phyloP scores from a whole-genome alignment of 2,113 vertebrate genomes.

The Gymnocephalus cernua region DNA sequence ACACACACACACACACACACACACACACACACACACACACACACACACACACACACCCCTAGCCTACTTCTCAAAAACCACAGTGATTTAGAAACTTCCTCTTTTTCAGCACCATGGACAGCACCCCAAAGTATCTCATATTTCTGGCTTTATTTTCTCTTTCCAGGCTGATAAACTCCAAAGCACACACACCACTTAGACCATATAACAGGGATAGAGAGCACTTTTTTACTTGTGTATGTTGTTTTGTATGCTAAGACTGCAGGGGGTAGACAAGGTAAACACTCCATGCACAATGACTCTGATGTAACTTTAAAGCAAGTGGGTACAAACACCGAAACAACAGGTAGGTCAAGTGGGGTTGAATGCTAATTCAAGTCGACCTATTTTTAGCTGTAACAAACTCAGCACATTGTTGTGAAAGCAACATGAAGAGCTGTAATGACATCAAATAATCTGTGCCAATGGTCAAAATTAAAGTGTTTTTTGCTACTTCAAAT shows the following conservation, averaged over 20 bases:
- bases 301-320: not conserved
- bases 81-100: not conserved
- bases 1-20: conserved; percentile 5
- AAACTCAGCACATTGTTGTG: not conserved
- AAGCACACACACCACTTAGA: conserved; percentile 6
- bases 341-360: not conserved
- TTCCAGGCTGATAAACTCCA: not conserved
- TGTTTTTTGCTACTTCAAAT: not conserved
- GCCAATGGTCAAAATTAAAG: not conserved
- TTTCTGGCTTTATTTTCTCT: conserved; percentile 2
- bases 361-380: conserved; percentile 1
- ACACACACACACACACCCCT: not conserved
- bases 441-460: not conserved
- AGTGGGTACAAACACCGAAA: not conserved
- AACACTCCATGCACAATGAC: conserved; percentile 22
- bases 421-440: not conserved
- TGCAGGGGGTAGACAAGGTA: not conserved
- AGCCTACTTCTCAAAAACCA: not conserved
- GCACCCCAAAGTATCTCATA: not conserved
- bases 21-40: not conserved
- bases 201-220: not conserved
- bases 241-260: conserved; percentile 13
- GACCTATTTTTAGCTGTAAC: not conserved
- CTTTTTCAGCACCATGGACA: conserved; percentile 68
- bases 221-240: not conserved